These are phyloP conservation scores for Spilarctia lutea DNA, from an alignment of 2,888 invertebrate genomes.

Conservation along the genomic window DNA sequence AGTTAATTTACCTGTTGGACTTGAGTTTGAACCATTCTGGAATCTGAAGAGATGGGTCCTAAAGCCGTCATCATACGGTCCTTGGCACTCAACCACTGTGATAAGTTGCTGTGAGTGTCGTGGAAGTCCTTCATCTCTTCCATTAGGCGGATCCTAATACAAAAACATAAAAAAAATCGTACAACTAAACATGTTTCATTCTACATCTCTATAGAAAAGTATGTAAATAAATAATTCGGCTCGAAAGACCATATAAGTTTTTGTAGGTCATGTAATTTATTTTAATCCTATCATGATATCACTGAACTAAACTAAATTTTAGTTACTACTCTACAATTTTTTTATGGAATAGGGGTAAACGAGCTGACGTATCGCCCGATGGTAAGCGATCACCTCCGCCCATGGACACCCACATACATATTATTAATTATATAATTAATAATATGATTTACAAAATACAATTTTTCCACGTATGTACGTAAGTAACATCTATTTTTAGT, in stretches of 20 bases:
- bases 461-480: no score
- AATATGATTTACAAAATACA: no score
- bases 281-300: no score
- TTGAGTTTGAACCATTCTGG: conserved; percentile 97
- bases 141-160: conserved; percentile 88
- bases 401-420: no score
- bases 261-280: background rate
- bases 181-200: background rate
- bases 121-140: conserved; percentile 97
- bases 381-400: no score
- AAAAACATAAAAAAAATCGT: background rate
- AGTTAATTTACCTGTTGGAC: conserved; percentile 90
- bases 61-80: conserved; percentile 98
- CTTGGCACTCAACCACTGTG: conserved; percentile 96
- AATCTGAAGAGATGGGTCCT: conserved; percentile 98
- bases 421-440: no score
- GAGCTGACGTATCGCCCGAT: no score
- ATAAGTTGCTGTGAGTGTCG: conserved; percentile 94
- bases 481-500: no score
- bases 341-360: no score
- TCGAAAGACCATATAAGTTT: background rate
- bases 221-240: background rate
- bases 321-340: no score
- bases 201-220: background rate
- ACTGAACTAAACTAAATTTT: no score